Conservation (phyloP, 2,797 vertebrate genomes). For the Podargus strigoides region DNA sequence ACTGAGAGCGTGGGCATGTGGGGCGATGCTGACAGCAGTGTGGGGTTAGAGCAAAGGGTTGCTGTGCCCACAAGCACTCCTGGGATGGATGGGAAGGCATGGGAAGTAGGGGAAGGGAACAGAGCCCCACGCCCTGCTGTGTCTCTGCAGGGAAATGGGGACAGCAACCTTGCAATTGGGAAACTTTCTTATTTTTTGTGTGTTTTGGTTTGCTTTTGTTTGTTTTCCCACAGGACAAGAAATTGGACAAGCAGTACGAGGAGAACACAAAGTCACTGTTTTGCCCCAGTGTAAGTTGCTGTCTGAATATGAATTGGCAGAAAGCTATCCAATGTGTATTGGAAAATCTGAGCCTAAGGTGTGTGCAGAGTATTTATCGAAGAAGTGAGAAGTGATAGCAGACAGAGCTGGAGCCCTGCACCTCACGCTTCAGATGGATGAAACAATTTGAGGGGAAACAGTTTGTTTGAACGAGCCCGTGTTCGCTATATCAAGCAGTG, state of each 20-base stretch:
- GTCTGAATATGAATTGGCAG: neutral
- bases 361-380: no score
- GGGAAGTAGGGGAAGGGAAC: neutral
- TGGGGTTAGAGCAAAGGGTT: neutral
- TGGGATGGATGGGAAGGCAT: neutral
- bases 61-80: neutral
- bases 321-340: neutral
- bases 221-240: conserved; percentile 86
- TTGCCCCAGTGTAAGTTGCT: conserved; percentile 86
- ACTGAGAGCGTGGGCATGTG: rapidly evolving
- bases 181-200: neutral
- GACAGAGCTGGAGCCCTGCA: neutral
- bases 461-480: neutral
- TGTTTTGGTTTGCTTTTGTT: neutral
- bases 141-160: neutral
- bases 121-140: neutral
- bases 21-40: neutral
- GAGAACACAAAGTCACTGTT: conserved; percentile 85
- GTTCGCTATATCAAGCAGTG: neutral
- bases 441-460: neutral
- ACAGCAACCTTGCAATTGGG: neutral
- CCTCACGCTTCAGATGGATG: neutral
- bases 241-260: conserved; percentile 91
- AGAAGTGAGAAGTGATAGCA: neutral
- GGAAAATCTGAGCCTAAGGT: neutral